Evolutionary conservation across 2,888 invertebrate species (phyloP), one percentile per base, ranked within the genome.

Genomic region (Cecidostiba fungosa): DNA sequence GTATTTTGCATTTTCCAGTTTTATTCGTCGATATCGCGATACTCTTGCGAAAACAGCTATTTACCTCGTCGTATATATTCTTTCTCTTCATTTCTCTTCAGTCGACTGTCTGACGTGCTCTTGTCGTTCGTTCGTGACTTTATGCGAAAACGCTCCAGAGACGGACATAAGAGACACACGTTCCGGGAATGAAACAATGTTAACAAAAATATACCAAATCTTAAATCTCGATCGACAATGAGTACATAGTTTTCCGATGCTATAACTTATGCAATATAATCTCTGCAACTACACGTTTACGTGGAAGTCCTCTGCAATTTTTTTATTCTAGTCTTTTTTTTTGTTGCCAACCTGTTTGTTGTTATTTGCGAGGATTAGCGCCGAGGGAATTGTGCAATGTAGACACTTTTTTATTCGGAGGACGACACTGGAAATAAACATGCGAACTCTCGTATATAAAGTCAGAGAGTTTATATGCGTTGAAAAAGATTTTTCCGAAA

Each of bases 291-390:
- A 16, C 16, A 6, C 5, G 47, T 6, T 47, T 47, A 32, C n/a
- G 32, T 32, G 32, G 16, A 6, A 6, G 54, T 54, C 10, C 59
- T 59, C n/a, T 59, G 23, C 59, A 32, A 29, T 36, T 36, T 19
- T 36, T 32, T 36, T 70, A n/a, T 32, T 6, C 32, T 32, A 1
- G 32, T 3, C 32, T 69, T 32, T 14, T 32, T 70, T 36, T 32
- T 14, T 32, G 39, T 36, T n/a, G 36, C 36, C n/a, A 3, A 39
- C 70, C 36, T 72, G 70, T 72, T 66, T 72, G 70, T 70, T 32
- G 39, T 39, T 39, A 39, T 70, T 36, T 19, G 39, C n/a, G n/a
- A 70, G 70, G 39, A 36, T 70, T 36, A 14, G 6, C 29, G 29
- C 14, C 32, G 69, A 29, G 69, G 32, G 12, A 32, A 32, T 69